Evolutionary conservation across 2,797 vertebrate genomes (phyloP).

Genomic region (Taenioides sp.): DNA sequence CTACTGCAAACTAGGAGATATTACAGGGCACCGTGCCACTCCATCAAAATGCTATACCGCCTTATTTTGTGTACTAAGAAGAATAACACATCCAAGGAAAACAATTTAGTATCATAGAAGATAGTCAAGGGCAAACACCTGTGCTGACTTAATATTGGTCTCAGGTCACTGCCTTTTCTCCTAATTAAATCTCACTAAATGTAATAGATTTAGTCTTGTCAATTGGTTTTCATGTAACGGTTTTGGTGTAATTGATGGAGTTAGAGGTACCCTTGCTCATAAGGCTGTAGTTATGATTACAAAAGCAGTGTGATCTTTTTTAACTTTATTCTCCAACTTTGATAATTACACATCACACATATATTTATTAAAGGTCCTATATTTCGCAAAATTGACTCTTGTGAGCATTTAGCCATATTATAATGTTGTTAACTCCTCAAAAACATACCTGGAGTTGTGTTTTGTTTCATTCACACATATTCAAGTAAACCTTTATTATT

Average conservation of each 20-base stretch:
- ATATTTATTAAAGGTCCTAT: too few species aligned
- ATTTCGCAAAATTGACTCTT: too few species aligned
- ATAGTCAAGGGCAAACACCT: constrained; percentile 33
- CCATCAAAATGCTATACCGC: constrained; percentile 59
- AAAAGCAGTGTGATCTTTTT: constrained; percentile 1
- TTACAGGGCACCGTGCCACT: constrained; percentile 50
- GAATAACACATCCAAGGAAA: constrained; percentile 40
- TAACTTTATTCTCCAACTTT: not conserved
- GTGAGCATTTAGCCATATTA: too few species aligned
- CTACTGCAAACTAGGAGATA: constrained; percentile 68
- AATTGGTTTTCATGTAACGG: constrained; percentile 15
- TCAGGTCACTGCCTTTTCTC: constrained; percentile 23
- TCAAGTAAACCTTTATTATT: too few species aligned
- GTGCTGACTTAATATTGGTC: constrained; percentile 21
- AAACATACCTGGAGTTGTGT: too few species aligned
- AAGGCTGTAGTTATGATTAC: not conserved
- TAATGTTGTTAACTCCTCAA: too few species aligned
- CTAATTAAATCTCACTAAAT: constrained; percentile 9
- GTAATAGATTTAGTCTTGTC: constrained; percentile 12
- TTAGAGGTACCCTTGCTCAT: constrained; percentile 1
- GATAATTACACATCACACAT: not conserved
- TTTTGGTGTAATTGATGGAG: not conserved
- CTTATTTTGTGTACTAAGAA: constrained; percentile 50
- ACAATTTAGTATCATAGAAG: constrained; percentile 36
- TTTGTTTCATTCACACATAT: too few species aligned